Base-by-base conservation (phyloP, 2,797 vertebrate species). In the Taenioides sp. region DNA sequence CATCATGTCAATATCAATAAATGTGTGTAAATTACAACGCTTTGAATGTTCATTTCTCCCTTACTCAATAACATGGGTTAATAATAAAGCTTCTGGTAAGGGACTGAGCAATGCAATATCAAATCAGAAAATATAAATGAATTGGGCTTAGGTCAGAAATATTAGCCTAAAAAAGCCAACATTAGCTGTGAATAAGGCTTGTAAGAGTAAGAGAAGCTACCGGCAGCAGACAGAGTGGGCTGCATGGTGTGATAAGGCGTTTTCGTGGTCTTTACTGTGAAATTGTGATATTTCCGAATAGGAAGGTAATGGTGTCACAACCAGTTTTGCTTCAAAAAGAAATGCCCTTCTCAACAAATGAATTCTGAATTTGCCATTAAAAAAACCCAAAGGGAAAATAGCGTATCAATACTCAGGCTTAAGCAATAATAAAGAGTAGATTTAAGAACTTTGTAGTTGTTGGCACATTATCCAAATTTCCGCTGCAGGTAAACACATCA, bases 231-330 rank as follows among this genome's bases (percentile, higher is more conserved):
- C 58, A 11, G 61, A 61, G 66, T 31, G 62, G 47, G 50, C 67
- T 71, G 78, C 34, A 20, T 28, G 66, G 67, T 62, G 81, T 58
- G 80, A 80, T 80, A 74, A 85, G 75, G 70, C 64, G 22, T 71
- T 71, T 81, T 83, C 72, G 81, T 49, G 71, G 76, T 59, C 68
- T 16, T 55, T 4, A 7, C 57, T 77, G 76, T 83, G 76, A 85
- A 83, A 82, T 73, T 79, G 74, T 50, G 70, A 78, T 82, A 81
- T 77, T 81, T 83, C 71, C 76, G 58, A 83, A 75, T 16, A 66
- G 66, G 11, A 37, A 69, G 71, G 80, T 80, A 82, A 80, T 63
- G 69, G 79, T 74, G 80, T 79, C 79, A 55, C 31, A 77, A 75
- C 65, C n/a, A 50, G 75, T 75, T 64, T 49, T 0, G 34, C 78